Percentiles rank a stretch among this genome's conserved stretches.
phyloP scores from a whole-genome alignment of 1,140 invertebrate genomes.

The Notospermus geniculatus region DNA sequence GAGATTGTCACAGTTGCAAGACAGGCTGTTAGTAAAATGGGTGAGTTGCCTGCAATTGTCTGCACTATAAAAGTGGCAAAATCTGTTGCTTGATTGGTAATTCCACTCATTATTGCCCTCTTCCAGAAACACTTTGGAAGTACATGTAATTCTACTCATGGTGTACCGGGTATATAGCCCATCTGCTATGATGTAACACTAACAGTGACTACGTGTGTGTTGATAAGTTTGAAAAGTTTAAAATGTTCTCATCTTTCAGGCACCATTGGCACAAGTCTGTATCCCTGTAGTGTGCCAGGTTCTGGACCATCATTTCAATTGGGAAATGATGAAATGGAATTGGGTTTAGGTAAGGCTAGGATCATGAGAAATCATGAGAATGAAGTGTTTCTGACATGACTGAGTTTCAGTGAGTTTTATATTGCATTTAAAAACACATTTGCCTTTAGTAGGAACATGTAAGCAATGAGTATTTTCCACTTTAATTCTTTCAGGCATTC shows the following conservation, averaged over 20 bases:
- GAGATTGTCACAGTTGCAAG: conserved; percentile 51
- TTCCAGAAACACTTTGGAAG: background rate
- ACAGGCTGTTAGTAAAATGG: conserved; percentile 47
- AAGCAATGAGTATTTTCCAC: background rate
- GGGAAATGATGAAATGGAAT: conserved; percentile 69
- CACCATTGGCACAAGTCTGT: conserved; percentile 72
- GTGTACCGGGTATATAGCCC: background rate
- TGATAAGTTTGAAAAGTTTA: background rate
- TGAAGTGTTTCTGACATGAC: background rate
- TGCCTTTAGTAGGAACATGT: no score
- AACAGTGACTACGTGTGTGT: background rate
- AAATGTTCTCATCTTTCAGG: conserved; percentile 55
- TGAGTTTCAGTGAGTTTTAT: conserved; percentile 5
- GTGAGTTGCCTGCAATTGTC: no score
- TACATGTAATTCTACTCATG: no score
- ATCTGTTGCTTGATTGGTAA: no score
- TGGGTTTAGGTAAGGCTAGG: conserved; percentile 70
- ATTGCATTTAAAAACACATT: no score
- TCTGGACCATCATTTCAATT: conserved; percentile 66
- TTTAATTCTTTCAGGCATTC: conserved; percentile 57
- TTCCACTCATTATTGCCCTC: background rate
- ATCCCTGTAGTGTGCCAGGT: conserved; percentile 72
- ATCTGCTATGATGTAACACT: background rate
- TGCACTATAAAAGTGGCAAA: no score
- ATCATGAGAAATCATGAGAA: background rate